Evolutionary conservation across 2,797 vertebrate genomes (phyloP).

Genomic region (Streptopelia turtur): DNA sequence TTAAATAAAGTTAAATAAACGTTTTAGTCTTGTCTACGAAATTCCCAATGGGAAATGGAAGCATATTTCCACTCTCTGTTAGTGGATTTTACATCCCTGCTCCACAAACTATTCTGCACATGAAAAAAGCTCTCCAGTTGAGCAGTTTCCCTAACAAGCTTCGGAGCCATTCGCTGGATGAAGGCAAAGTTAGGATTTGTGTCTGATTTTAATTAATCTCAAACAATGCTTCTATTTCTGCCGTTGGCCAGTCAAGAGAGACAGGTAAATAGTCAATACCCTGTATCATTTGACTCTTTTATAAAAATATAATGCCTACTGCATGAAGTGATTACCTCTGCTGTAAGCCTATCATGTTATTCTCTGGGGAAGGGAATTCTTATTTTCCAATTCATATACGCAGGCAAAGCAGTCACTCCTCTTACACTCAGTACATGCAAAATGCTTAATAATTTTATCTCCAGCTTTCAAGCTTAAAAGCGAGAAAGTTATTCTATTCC

Average conservation of each 20-base stretch:
- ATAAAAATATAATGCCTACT: neutral
- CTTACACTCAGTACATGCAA: neutral
- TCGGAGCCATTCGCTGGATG: neutral
- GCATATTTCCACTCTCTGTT: neutral
- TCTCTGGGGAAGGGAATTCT: conserved; percentile 23
- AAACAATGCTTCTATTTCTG: neutral
- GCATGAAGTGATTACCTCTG: neutral
- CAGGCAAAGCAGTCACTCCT: conserved; percentile 23
- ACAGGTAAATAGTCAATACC: neutral
- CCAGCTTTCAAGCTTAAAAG: conserved; percentile 34
- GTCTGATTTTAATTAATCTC: conserved; percentile 24
- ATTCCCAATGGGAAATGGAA: neutral
- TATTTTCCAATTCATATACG: conserved; percentile 16
- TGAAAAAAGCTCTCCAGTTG: neutral
- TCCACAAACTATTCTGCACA: neutral
- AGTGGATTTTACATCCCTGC: neutral
- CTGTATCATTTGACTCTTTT: neutral
- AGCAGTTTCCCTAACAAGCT: neutral
- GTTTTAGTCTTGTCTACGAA: neutral
- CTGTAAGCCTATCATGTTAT: neutral
- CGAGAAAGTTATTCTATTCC: conserved; percentile 1
- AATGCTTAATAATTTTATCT: conserved; percentile 45
- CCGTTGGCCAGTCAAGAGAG: neutral
- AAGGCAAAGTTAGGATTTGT: neutral
- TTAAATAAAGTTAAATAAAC: neutral